Evolutionary conservation across 2,797 vertebrate genomes (phyloP), one percentile per base, ranked within the genome.

Genomic region (Anisognathus igniventris): DNA sequence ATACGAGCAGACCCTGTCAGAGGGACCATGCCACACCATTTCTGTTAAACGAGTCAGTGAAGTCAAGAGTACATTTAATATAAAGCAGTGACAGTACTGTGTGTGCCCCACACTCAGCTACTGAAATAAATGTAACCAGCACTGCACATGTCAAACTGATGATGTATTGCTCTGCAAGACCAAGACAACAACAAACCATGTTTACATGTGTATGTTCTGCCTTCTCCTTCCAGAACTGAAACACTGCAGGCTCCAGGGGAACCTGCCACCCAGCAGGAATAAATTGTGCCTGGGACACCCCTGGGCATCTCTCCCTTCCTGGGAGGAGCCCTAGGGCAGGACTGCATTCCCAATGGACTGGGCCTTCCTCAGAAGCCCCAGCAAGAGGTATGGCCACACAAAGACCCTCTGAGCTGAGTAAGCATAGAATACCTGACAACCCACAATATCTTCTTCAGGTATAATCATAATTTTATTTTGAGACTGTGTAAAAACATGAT

Each of bases 111-210:
- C 67, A 54, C 53, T 24, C 40, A 70, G 81, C 64, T 53, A 42
- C 86, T 58, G 74, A 67, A 90, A 78, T 68, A 53, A 83, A 54
- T 35, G n/a, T 39, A 56, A 73, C 48, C 14, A 79, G 70, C 40
- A 39, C 35, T 60, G 73, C 44, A 54, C 62, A 4, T 13, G n/a
- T 48, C 61, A 80, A 39, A 71, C 28, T 23, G 86, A 51, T 45
- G 70, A 84, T 64, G 44, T 1, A 56, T 25, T 54, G 58, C 3
- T 5, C 86, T 88, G 80, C 71, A 62, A 70, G 19, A 65, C 19
- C 47, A 47, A 78, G 66, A 39, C 53, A 64, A 60, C 78, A 82
- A 2, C 57, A 87, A 79, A 48, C 33, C 30, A 11, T 20, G 25
- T 86, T 90, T 70, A 57, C 28, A 37, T 45, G 35, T 56, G 5